A percentile compares a stretch with the other conserved stretches of the same genome.
These are phyloP conservation scores for Eristalis intricaria DNA, from an alignment of 2,888 invertebrate genomes.

Conservation along the genomic window DNA sequence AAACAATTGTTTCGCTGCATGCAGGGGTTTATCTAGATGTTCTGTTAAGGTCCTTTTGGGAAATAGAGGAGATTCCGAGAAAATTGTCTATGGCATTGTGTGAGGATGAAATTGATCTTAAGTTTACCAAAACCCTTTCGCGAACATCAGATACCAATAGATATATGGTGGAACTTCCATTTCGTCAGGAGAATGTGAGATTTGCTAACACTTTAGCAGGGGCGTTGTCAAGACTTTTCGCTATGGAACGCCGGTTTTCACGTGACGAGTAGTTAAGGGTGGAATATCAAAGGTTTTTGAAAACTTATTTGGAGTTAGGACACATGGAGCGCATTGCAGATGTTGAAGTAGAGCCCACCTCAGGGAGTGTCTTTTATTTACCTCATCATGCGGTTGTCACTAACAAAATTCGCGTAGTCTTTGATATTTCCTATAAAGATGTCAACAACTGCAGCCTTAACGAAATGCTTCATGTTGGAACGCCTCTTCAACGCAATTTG, in stretches of 20 bases:
- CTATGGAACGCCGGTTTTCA: background rate
- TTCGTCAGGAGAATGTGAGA: background rate
- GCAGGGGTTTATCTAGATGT: background rate
- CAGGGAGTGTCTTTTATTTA: constrained; percentile 63
- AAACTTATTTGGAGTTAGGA: constrained; percentile 1
- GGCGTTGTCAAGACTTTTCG: background rate
- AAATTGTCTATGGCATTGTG: too few species aligned
- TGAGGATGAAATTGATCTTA: background rate
- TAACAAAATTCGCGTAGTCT: constrained; percentile 67
- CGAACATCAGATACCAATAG: background rate
- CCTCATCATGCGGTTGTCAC: constrained; percentile 68
- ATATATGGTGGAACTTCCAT: background rate
- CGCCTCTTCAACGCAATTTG: constrained; percentile 62
- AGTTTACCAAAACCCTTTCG: background rate
- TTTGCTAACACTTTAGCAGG: background rate
- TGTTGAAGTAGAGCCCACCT: too few species aligned
- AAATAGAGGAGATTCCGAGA: background rate
- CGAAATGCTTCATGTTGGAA: constrained; percentile 51
- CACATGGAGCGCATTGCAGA: constrained; percentile 26
- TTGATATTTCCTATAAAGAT: constrained; percentile 62
- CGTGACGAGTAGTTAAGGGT: background rate
- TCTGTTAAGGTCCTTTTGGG: background rate
- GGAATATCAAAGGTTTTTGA: constrained; percentile 13
- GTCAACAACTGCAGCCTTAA: constrained; percentile 52
- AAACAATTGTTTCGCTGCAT: background rate